Evolutionary conservation across 1,140 invertebrate species (phyloP).

Genomic region (Trypoxylus dichotomus): DNA sequence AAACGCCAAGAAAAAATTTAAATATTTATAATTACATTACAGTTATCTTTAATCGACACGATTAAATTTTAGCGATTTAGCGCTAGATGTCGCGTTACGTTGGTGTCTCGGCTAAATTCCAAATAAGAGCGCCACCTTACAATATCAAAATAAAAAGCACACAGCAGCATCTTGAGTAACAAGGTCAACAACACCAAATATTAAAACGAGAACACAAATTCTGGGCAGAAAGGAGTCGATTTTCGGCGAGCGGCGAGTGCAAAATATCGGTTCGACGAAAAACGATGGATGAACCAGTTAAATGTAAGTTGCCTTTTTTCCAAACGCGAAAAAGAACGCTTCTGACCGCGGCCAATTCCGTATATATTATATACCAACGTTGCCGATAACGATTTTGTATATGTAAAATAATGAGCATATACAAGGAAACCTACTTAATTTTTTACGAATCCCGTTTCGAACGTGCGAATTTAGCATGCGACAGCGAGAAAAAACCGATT

Average conservation of each 20-base stretch:
- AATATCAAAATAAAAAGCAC: conserved; percentile 27
- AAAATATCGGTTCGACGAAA: neutral
- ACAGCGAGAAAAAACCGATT: neutral
- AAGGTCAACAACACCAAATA: conserved; percentile 36
- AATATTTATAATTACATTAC: no score
- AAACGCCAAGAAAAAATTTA: no score
- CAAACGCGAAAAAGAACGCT: neutral
- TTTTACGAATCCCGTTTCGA: neutral
- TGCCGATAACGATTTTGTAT: conserved; percentile 28
- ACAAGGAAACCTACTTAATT: conserved; percentile 24
- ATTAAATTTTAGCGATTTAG: neutral
- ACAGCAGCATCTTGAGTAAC: conserved; percentile 30
- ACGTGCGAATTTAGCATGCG: neutral
- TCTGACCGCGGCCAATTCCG: neutral
- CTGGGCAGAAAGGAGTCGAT: conserved; percentile 14
- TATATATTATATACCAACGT: conserved; percentile 3
- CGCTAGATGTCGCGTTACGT: neutral
- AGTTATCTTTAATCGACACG: no score
- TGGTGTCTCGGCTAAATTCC: neutral
- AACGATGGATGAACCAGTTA: neutral
- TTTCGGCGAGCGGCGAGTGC: conserved; percentile 1
- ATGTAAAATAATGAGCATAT: conserved; percentile 10
- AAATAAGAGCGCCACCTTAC: conserved; percentile 22
- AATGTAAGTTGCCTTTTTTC: neutral
- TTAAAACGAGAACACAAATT: conserved; percentile 29